phyloP scores from a whole-genome alignment of 2,888 invertebrate species.

The Taenaris catops region DNA sequence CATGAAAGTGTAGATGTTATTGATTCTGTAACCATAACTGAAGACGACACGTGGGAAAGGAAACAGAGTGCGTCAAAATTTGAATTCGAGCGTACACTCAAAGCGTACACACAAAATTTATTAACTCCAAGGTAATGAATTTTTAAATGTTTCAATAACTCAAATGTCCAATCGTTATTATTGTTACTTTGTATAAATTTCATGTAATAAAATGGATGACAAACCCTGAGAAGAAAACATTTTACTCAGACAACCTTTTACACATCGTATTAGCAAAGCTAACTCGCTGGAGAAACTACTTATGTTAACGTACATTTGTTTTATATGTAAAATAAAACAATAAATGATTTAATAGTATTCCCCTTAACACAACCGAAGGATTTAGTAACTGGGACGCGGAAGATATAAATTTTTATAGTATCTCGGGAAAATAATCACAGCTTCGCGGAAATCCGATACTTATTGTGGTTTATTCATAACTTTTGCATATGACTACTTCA shows the following conservation, averaged over 20 bases:
- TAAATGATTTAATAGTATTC: no score
- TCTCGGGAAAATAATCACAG: conserved; percentile 33
- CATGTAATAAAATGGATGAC: no score
- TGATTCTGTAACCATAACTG: conserved; percentile 25
- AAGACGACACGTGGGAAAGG: conserved; percentile 20
- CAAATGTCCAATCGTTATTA: no score
- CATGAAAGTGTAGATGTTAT: conserved; percentile 61
- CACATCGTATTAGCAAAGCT: no score
- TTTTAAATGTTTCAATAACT: no score
- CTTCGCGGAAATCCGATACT: conserved; percentile 18
- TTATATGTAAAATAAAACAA: background rate
- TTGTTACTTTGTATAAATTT: no score
- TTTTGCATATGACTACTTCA: no score
- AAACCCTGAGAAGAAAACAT: no score
- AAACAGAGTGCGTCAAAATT: conserved; percentile 30
- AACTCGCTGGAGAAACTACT: no score
- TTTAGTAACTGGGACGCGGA: conserved; percentile 29
- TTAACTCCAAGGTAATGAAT: conserved; percentile 47
- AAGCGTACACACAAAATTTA: conserved; percentile 41
- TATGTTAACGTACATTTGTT: no score
- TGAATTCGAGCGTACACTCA: conserved; percentile 44
- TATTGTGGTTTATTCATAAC: conserved; percentile 1
- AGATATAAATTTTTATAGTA: conserved; percentile 43
- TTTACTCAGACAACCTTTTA: no score
- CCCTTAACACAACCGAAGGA: conserved; percentile 23